These are phyloP conservation scores for Nineta flava DNA, from an alignment of 2,888 invertebrate species.

Conservation along the genomic window DNA sequence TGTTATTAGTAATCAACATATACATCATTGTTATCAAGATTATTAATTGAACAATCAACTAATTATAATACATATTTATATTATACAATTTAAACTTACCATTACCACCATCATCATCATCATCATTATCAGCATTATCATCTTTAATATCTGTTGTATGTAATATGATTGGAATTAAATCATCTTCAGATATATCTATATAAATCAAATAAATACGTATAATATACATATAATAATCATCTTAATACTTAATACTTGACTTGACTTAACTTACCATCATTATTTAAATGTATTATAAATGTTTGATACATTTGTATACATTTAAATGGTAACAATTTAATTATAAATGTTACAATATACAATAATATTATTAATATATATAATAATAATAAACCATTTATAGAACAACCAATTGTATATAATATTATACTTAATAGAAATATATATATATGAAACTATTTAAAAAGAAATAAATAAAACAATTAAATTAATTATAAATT, in stretches of 20 bases:
- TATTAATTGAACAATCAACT: no score
- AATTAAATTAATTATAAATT: no score
- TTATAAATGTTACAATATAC: slow-evolving; percentile 19
- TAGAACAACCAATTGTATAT: slow-evolving; percentile 21
- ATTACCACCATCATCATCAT: slow-evolving; percentile 5
- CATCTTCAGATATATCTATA: slow-evolving; percentile 6
- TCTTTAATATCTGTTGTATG: no score
- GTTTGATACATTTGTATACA: slow-evolving; percentile 13
- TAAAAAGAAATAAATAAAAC: no score
- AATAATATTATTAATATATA: slow-evolving; percentile 18
- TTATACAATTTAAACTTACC: no score
- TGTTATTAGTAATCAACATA: no score
- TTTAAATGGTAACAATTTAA: slow-evolving; percentile 18
- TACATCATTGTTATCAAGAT: no score
- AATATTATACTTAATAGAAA: slow-evolving; percentile 21
- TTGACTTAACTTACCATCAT: slow-evolving; percentile 1
- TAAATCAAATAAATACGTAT: slow-evolving; percentile 1
- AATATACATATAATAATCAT: no score
- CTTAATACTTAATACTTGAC: no score
- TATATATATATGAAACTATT: slow-evolving; percentile 26
- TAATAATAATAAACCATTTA: slow-evolving; percentile 22
- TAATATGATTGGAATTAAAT: slow-evolving; percentile 4
- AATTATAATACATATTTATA: not conserved
- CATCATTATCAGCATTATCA: not conserved
- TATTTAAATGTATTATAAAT: slow-evolving; percentile 6